phyloP scores from a whole-genome alignment of 2,113 vertebrate species.

The Anhinga rufa region DNA sequence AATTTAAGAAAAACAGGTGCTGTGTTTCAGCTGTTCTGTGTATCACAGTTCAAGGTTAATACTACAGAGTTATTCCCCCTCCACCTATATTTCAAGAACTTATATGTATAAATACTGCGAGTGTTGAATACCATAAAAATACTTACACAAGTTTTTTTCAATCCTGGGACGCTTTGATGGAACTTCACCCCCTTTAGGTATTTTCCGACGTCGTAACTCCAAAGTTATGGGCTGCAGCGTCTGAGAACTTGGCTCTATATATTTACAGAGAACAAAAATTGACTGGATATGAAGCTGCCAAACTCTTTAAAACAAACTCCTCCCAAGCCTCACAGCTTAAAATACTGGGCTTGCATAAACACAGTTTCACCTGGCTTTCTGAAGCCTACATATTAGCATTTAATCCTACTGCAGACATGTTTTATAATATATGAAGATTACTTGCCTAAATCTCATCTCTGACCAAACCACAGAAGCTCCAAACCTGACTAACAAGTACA shows the following conservation, averaged over 20 bases:
- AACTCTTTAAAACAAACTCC: not conserved
- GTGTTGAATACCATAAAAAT: not conserved
- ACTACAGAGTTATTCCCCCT: not conserved
- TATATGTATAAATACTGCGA: not conserved
- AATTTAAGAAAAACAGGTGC: not conserved
- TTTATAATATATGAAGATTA: not conserved
- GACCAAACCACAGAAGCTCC: not conserved
- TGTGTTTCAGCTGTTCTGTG: not conserved
- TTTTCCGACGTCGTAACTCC: conserved; percentile 81
- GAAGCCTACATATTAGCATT: not conserved
- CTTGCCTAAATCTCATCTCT: not conserved
- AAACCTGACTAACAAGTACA: not conserved
- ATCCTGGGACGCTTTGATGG: conserved; percentile 80
- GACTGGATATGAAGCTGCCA: not conserved
- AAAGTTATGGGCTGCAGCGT: conserved; percentile 78
- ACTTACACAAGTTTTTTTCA: conserved; percentile 78
- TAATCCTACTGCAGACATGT: not conserved
- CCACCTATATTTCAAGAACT: not conserved
- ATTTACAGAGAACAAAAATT: not conserved
- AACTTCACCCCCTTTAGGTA: conserved; percentile 75
- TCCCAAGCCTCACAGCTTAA: not conserved
- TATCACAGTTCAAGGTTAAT: not conserved
- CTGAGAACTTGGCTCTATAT: conserved; percentile 72
- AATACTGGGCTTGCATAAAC: not conserved
- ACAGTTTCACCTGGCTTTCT: not conserved